Conservation (phyloP, 1,140 invertebrate genomes). For the Thalassaphorura encarpata region DNA sequence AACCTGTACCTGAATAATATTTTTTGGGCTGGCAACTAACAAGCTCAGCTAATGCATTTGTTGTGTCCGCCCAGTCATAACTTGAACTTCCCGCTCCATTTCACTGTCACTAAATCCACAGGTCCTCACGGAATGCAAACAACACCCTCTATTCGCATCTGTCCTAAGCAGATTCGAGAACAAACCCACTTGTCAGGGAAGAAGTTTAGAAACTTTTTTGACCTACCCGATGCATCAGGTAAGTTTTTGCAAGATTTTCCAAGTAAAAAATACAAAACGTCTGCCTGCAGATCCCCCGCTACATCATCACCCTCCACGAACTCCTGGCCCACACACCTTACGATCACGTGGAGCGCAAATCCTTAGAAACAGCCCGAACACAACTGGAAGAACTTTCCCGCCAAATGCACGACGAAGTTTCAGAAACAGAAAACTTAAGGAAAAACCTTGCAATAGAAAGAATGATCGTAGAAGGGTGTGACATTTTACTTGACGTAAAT, state of each 20-base stretch:
- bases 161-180: slow-evolving; percentile 74
- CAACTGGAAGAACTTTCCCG: slow-evolving; percentile 81
- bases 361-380: slow-evolving; percentile 74
- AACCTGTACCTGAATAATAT: too few relatives aligned
- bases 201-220: slow-evolving; percentile 78
- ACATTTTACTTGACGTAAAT: slow-evolving; percentile 86
- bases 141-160: slow-evolving; percentile 64
- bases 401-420: slow-evolving; percentile 79
- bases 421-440: slow-evolving; percentile 85
- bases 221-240: slow-evolving; percentile 95
- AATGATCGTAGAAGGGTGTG: slow-evolving; percentile 92
- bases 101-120: too few relatives aligned
- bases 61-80: too few relatives aligned
- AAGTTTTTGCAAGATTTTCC: slow-evolving; percentile 26
- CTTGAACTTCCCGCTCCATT: too few relatives aligned
- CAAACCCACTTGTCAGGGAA: slow-evolving; percentile 71
- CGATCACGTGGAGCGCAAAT: slow-evolving; percentile 87
- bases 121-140: slow-evolving; percentile 87
- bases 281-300: slow-evolving; percentile 68
- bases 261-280: background rate
- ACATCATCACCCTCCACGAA: slow-evolving; percentile 86
- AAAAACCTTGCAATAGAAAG: slow-evolving; percentile 88
- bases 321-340: slow-evolving; percentile 83
- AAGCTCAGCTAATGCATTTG: too few relatives aligned
- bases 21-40: too few relatives aligned